Base-by-base conservation (phyloP, 2,888 invertebrate genomes). In the Elysia crispata region DNA sequence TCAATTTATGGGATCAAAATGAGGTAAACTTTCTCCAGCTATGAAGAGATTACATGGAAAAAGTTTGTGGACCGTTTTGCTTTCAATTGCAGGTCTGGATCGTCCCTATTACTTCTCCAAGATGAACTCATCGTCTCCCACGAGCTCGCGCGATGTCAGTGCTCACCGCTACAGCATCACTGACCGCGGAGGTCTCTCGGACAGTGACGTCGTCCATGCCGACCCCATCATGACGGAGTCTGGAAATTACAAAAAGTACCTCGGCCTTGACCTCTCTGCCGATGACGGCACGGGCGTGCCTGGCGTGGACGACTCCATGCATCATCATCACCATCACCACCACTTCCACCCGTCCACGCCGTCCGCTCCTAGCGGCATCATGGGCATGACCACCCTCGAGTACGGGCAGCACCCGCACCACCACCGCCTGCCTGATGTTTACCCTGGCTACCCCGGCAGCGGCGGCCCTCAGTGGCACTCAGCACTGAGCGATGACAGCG, bases 181-280 rank as follows among this genome's bases (percentile, higher is more conserved):
- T 20, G 85, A 83, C 54, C 84, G 85, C 23, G 82, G 82, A 69
- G 85, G 60, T 82, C 82, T 1, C 83, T 64, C 83, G 77, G 30
- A 83, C 81, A 76, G 74, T 1, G 33, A 25, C 23, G 80, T 74
- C 33, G 28, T 0, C 15, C 25, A 15, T 0, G 70, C 74, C 28
- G 33, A 60, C 3, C 86, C 86, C 25, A 84, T 85, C 33, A 83
- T 86, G 83, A 84, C 86, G 0, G 87, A 87, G 30, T 84, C 85
- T 6, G 86, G 86, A 41, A 83, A 85, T 41, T 87, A 86, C 80
- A 86, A 87, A 50, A 82, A 85, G 69, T 87, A 83, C 64, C 77
- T 87, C 54, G 81, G 83, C 60, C 73, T 87, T 64, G 87, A 87
- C 62, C 82, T 86, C n/a, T 84, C 83, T 62, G 79, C 85, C 0